These are phyloP conservation scores for Stichopus horrens DNA, from an alignment of 53 echinoderm and acorn worm species.

Conservation along the genomic window DNA sequence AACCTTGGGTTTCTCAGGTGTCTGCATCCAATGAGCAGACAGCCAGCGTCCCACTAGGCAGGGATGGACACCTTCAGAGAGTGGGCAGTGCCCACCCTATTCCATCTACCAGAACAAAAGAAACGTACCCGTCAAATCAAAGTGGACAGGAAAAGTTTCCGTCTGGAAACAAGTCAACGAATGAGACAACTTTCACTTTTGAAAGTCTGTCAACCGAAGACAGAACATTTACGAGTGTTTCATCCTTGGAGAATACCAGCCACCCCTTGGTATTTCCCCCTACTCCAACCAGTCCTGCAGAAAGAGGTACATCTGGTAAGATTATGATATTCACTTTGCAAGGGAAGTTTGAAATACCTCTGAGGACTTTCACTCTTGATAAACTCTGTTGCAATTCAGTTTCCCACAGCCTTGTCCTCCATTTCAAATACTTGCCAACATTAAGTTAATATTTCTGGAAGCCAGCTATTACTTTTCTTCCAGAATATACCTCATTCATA, in stretches of 20 bases:
- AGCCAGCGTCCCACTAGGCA: neutral
- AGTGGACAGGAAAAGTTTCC: neutral
- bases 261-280: constrained; percentile 9
- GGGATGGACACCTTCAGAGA: constrained; percentile 45
- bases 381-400: too few species aligned
- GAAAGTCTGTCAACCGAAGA: constrained; percentile 48
- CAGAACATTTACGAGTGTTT: constrained; percentile 70
- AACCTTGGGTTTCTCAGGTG: constrained; percentile 40
- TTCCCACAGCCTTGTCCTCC: too few species aligned
- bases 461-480: too few species aligned
- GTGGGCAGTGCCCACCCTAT: constrained; percentile 50
- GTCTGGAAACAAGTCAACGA: constrained; percentile 13
- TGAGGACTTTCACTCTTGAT: too few species aligned
- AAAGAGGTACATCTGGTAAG: constrained; percentile 8
- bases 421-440: too few species aligned
- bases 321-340: too few species aligned
- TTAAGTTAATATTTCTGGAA: too few species aligned
- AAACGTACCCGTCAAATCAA: constrained; percentile 32
- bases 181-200: constrained; percentile 54
- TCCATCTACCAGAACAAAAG: constrained; percentile 34
- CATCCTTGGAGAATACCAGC: constrained; percentile 83
- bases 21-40: constrained; percentile 20
- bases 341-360: neutral
- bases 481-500: too few species aligned
- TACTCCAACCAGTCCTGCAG: constrained; percentile 35